Base-by-base conservation (phyloP, 2,888 invertebrate genomes). In the Lithophane semibrunnea region DNA sequence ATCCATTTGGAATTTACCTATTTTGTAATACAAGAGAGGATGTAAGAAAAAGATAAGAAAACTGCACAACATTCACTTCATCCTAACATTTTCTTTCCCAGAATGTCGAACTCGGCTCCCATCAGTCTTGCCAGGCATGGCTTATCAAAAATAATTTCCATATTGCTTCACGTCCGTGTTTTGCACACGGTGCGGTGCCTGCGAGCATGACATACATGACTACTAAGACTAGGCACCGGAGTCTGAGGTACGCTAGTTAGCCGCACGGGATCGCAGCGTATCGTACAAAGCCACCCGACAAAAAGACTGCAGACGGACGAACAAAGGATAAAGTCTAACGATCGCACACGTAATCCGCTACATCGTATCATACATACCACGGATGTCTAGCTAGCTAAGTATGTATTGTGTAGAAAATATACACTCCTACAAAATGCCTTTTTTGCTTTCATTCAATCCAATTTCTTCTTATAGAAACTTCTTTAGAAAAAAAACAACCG, bases 291-390 rank as follows among this genome's bases (percentile, higher is more conserved):
- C 69, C 63, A 37, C 21, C 49, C 63, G 67, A 73, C 82, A 75
- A 77, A 77, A 86, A 86, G 73, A 75, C 83, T 69, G 67, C 66
- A 73, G 70, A 66, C 61, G 69, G 58, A 69, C 72, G 75, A 77
- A 84, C 84, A 84, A 84, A 86, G 83, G 70, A 78, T 71, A 61
- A 67, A 73, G 64, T 84, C 54, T 79, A 83, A 83, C 75, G 84
- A 76, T 83, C 71, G 73, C 61, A 21, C 63, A 67, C 73, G 74
- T 73, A 65, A 82, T 67, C 66, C 66, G 44, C 75, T 68, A 24
- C 77, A 71, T 21, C 44, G 63, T 70, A 54, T n/a, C 68, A 61
- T 24, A 56, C 42, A 18, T 65, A 58, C 68, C 47, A 29, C 37
- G n/a, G 63, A 56, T 21, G 8, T 10, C 24, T 18, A 29, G 37